phyloP scores from a whole-genome alignment of 2,888 invertebrate species.

The Drosophila falleni region DNA sequence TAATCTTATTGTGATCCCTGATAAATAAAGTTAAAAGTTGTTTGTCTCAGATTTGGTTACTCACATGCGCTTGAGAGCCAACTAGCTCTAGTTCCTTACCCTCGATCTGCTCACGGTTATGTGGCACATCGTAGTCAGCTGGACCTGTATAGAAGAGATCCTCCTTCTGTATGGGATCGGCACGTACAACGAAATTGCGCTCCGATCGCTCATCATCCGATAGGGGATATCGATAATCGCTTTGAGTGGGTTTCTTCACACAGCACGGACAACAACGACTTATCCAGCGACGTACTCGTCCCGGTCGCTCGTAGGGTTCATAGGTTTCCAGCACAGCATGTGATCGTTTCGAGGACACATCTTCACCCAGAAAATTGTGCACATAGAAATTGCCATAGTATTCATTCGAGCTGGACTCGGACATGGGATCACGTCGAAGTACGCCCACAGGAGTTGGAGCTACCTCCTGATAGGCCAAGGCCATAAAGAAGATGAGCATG shows the following conservation, averaged over 20 bases:
- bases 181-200: constrained; percentile 63
- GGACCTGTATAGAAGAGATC: constrained; percentile 89
- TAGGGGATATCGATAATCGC: background rate
- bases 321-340: constrained; percentile 40
- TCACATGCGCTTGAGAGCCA: constrained; percentile 50
- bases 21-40: background rate
- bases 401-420: constrained; percentile 50
- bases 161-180: constrained; percentile 88
- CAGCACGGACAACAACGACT: constrained; percentile 35
- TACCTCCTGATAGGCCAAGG: constrained; percentile 71
- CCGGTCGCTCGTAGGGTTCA: constrained; percentile 10
- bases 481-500: constrained; percentile 56
- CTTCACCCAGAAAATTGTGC: constrained; percentile 56
- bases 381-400: constrained; percentile 70
- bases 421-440: background rate
- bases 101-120: constrained; percentile 50
- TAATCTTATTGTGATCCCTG: too few relatives aligned
- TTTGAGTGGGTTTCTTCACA: background rate
- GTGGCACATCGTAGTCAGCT: constrained; percentile 51
- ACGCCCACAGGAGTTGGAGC: constrained; percentile 67
- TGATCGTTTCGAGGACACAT: constrained; percentile 1
- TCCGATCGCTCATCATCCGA: constrained; percentile 14
- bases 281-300: background rate
- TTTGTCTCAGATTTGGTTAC: background rate
- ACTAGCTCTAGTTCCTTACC: constrained; percentile 58